phyloP scores from a whole-genome alignment of 2,113 vertebrate species.

The Plectropomus leopardus region DNA sequence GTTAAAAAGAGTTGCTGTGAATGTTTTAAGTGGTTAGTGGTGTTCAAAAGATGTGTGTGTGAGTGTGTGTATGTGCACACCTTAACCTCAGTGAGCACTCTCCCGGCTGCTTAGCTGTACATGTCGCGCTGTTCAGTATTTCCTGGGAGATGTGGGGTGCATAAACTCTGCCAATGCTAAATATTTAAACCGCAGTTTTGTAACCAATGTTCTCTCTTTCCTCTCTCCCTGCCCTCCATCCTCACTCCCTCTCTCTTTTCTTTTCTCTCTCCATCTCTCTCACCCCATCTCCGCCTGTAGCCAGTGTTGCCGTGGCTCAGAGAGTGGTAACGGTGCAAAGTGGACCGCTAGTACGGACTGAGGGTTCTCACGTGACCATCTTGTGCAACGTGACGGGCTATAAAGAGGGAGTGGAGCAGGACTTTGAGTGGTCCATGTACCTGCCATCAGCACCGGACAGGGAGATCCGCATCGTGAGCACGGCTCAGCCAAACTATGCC shows the following conservation, averaged over 20 bases:
- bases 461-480: slow-evolving; percentile 96
- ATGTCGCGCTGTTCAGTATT: slow-evolving; percentile 54
- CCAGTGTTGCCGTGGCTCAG: slow-evolving; percentile 86
- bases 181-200: slow-evolving; percentile 72
- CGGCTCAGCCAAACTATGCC: slow-evolving; percentile 90
- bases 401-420: slow-evolving; percentile 87
- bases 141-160: slow-evolving; percentile 49
- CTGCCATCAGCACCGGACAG: slow-evolving; percentile 86
- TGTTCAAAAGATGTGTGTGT: slow-evolving; percentile 6
- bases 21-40: slow-evolving; percentile 50
- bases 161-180: slow-evolving; percentile 53
- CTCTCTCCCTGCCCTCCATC: slow-evolving; percentile 11
- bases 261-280: neutral
- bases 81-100: slow-evolving; percentile 41
- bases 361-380: slow-evolving; percentile 93
- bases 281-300: neutral
- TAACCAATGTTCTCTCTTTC: slow-evolving; percentile 62
- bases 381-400: slow-evolving; percentile 95
- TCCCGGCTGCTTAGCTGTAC: slow-evolving; percentile 62
- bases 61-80: slow-evolving; percentile 15
- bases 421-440: slow-evolving; percentile 98
- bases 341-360: slow-evolving; percentile 91
- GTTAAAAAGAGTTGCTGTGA: slow-evolving; percentile 48
- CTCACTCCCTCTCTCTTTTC: neutral
- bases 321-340: slow-evolving; percentile 90